Base-by-base conservation (phyloP, 2,797 vertebrate genomes). In the Antrozous pallidus region DNA sequence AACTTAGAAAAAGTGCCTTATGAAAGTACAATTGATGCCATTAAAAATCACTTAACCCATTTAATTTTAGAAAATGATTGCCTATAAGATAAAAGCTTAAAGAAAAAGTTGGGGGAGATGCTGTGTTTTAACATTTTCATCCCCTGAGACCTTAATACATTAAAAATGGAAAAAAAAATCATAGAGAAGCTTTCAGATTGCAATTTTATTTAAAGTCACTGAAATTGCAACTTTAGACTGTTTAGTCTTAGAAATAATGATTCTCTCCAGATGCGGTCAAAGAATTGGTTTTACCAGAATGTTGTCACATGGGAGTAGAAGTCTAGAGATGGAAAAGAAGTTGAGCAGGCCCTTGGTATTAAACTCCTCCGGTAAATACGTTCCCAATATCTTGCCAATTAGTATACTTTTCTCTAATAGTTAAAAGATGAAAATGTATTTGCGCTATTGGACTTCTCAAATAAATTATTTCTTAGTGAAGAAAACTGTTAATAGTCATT, bases 11-110 rank as follows among this genome's bases (percentile, higher is more conserved):
- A 94, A 74, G 42, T 67, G 18, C 22, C 88, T 91, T 81, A 86
- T 51, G 70, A 73, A 86, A 86, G 17, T 88, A 71, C 33, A 85
- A 28, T 73, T n/a, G n/a, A 79, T 61, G 38, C 8, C 58, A 92
- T 84, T 91, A 70, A 28, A 17, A 84, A 95, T 92, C 91, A 96
- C 77, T 93, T 94, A 97, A 88, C 67, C 6, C 49, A 58, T 82
- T 96, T 94, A 90, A 83, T 45, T 80, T 93, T 58, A 91, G 58
- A 90, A 80, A 82, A 93, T 84, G 93, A 95, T 94, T 88, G 85
- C 8, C 33, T 93, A 70, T 84, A 93, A 92, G 70, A 80, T 94
- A 92, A 95, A 96, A 95, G 88, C 58, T 47, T 80, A 75, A 73
- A 85, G 77, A 58, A 80, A 22, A 89, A 84, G 33, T 38, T 65